Evolutionary conservation across 2,113 vertebrate genomes (phyloP).

Genomic region (Acrocephalus kingi): DNA sequence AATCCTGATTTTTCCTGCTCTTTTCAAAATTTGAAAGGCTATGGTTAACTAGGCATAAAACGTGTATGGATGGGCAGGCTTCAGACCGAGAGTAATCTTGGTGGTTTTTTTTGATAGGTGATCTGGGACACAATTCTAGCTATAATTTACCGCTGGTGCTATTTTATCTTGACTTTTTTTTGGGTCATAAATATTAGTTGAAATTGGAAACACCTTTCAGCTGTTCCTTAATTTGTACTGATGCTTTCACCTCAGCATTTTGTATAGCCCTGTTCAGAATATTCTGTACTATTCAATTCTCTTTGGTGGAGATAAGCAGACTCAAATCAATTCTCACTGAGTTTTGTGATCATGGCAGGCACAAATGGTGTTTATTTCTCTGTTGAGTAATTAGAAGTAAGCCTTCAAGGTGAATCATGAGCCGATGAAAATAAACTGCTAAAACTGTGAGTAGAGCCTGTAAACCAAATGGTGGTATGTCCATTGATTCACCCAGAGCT

Average conservation of each 20-base stretch:
- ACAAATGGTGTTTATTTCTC: background rate
- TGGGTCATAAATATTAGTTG: background rate
- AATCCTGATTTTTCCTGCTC: background rate
- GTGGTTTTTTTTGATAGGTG: background rate
- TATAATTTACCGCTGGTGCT: background rate
- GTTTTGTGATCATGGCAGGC: background rate
- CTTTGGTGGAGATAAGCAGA: background rate
- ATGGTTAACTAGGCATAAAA: background rate
- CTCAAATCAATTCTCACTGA: background rate
- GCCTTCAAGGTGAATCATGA: background rate
- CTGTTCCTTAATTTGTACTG: background rate
- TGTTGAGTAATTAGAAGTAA: background rate
- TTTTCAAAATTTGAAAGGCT: background rate
- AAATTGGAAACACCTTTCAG: background rate
- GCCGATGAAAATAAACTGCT: background rate
- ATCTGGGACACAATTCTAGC: background rate
- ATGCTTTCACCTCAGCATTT: background rate
- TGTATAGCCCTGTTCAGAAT: background rate
- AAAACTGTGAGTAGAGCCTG: background rate
- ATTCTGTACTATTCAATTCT: background rate
- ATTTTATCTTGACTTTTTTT: background rate
- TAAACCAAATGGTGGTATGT: background rate
- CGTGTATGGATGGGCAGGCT: background rate
- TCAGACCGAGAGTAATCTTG: background rate
- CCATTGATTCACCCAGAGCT: background rate